Conservation (phyloP, 2,888 invertebrate species). For the Lasioglossum oenotherae region DNA sequence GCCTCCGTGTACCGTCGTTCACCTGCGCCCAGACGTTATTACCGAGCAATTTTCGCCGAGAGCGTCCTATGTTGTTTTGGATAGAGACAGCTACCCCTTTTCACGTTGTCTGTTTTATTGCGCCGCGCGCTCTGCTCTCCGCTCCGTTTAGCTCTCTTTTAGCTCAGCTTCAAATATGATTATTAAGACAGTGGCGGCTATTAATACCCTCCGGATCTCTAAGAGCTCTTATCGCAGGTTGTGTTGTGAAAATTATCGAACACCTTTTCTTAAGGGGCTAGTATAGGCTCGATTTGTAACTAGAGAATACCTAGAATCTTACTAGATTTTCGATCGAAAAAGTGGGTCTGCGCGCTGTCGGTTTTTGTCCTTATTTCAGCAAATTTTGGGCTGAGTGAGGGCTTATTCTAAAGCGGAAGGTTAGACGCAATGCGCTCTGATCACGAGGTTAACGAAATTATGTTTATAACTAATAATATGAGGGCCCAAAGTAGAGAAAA, state of each 20-base stretch:
- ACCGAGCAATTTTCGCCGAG: conserved; percentile 12
- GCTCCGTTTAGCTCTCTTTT: background rate
- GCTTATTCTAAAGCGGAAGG: too few species aligned
- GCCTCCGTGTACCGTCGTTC: conserved; percentile 2
- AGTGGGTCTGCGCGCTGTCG: too few species aligned
- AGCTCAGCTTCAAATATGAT: background rate
- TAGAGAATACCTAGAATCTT: too few species aligned
- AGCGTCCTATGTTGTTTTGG: conserved; percentile 20
- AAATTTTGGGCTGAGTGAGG: too few species aligned
- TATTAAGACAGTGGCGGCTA: background rate
- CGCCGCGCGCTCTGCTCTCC: background rate
- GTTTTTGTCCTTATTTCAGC: too few species aligned
- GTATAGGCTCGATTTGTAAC: too few species aligned
- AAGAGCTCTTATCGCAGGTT: background rate
- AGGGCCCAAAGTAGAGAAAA: too few species aligned
- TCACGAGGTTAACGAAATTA: too few species aligned
- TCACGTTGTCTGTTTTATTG: background rate
- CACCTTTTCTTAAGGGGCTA: too few species aligned
- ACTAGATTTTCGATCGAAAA: too few species aligned
- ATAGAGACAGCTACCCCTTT: conserved; percentile 1
- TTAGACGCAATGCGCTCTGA: too few species aligned
- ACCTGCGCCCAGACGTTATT: background rate
- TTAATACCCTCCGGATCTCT: background rate
- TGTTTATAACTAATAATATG: too few species aligned
- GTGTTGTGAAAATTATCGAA: background rate